Evolutionary conservation across 2,888 invertebrate species (phyloP), one percentile per base, ranked within the genome.

Genomic region (Metallyticus violacea): DNA sequence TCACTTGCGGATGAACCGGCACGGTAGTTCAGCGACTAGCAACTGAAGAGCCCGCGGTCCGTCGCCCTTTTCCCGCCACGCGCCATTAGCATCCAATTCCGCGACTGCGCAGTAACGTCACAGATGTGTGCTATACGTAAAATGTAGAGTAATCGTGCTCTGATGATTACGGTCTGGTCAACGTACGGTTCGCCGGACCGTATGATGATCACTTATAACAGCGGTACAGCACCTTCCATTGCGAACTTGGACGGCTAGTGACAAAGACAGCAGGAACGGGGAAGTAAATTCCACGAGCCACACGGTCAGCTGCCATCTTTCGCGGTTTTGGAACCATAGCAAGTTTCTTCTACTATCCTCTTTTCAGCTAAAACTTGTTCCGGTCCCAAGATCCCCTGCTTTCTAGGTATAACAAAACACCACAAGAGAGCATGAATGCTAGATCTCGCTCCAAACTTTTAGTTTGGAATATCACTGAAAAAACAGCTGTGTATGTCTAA

Each of bases 21-120:
- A 27, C 83, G 77, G 77, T 15, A 83, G 83, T 77, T 28, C 7
- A 22, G 83, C 83, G 83, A 83, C 77, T 77, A 29, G 25, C 77
- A 83, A 83, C 83, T 83, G 83, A 83, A 9, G 83, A n/a, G 62
- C 62, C 62, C 62, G 9, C 28, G 7, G 27, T 26, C 30, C 25
- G 77, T 25, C 76, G 29, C 7, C 27, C 9, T 26, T 40, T 81
- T 83, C 83, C 83, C 83, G 83, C 83, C 83, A 83, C 83, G 83
- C 83, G 83, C 83, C 77, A 77, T 76, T 76, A 82, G 26, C 26
- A 76, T 81, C 81, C 27, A 27, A 62, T 62, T 26, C 79, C 27
- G n/a, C 28, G 78, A 78, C 25, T 26, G 4, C 25, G 25, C 29
- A 29, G 81, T 29, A 29, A 30, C 81, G 29, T 29, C 81, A 29